Evolutionary conservation across 2,888 invertebrate species (phyloP).

Genomic region (Chymomyza amoena): DNA sequence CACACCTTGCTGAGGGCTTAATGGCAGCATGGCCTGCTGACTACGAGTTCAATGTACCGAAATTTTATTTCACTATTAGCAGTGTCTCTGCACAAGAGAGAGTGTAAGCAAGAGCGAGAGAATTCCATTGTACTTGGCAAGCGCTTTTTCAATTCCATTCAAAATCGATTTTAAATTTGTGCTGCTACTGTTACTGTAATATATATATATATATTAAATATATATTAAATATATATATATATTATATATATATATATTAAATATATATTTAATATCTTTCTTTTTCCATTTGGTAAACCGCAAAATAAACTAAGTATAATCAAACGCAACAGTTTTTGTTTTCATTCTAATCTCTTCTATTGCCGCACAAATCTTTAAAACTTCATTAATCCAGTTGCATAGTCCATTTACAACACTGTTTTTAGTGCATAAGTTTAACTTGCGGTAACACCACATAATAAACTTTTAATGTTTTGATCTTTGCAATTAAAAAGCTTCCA

Average conservation of each 20-base stretch:
- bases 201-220: neutral
- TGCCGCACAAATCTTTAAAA: neutral
- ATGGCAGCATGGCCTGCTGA: neutral
- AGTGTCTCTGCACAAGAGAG: constrained; percentile 2
- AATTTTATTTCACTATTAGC: constrained; percentile 60
- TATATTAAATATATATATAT: no score
- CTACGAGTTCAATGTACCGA: constrained; percentile 53
- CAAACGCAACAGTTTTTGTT: constrained; percentile 38
- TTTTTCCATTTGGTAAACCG: constrained; percentile 28
- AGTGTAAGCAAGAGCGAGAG: neutral
- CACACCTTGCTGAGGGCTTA: neutral
- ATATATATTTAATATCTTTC: neutral
- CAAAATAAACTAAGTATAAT: no score
- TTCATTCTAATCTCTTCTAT: neutral
- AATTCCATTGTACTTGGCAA: neutral
- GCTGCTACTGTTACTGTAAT: constrained; percentile 19
- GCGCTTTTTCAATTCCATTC: constrained; percentile 39
- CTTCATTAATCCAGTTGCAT: constrained; percentile 28
- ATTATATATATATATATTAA: no score
- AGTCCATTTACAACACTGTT: constrained; percentile 25
- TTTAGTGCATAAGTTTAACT: constrained; percentile 53
- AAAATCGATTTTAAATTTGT: constrained; percentile 55
- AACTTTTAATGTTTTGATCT: constrained; percentile 68
- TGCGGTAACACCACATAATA: constrained; percentile 35
- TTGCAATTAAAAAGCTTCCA: constrained; percentile 67